Evolutionary conservation across 2,888 invertebrate genomes (phyloP).

Genomic region (Scotopteryx bipunctaria): DNA sequence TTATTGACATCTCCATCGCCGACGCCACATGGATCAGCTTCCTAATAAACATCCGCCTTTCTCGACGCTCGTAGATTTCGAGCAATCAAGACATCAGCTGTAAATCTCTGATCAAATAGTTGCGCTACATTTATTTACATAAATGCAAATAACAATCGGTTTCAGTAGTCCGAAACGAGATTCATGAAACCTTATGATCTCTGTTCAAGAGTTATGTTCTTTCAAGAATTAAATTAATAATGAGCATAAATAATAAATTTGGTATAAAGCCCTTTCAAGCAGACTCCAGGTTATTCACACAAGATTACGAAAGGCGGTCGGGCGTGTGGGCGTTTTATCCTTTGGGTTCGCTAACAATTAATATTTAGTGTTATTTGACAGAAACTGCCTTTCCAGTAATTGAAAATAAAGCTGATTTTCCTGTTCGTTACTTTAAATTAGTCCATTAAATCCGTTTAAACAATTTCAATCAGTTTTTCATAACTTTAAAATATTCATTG

Average conservation of each 20-base stretch:
- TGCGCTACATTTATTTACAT: conserved; percentile 13
- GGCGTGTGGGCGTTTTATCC: conserved; percentile 52
- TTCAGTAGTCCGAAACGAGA: not conserved
- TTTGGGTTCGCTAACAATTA: conserved; percentile 48
- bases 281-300: conserved; percentile 38
- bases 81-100: conserved; percentile 24
- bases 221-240: not conserved
- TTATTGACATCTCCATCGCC: conserved; percentile 56
- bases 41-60: conserved; percentile 54
- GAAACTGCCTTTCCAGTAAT: conserved; percentile 36
- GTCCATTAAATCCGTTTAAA: conserved; percentile 1
- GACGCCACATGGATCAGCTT: conserved; percentile 47
- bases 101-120: conserved; percentile 12
- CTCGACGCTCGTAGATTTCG: conserved; percentile 25
- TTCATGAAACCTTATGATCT: no score
- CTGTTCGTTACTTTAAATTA: conserved; percentile 7
- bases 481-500: not conserved
- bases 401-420: conserved; percentile 30
- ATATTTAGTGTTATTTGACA: conserved; percentile 51
- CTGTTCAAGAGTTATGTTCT: not conserved
- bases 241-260: conserved; percentile 29
- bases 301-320: conserved; percentile 47
- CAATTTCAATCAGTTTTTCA: not conserved
- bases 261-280: conserved; percentile 33
- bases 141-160: not conserved